Conservation (phyloP, 1,140 invertebrate genomes). For the Latrodectus geometricus region DNA sequence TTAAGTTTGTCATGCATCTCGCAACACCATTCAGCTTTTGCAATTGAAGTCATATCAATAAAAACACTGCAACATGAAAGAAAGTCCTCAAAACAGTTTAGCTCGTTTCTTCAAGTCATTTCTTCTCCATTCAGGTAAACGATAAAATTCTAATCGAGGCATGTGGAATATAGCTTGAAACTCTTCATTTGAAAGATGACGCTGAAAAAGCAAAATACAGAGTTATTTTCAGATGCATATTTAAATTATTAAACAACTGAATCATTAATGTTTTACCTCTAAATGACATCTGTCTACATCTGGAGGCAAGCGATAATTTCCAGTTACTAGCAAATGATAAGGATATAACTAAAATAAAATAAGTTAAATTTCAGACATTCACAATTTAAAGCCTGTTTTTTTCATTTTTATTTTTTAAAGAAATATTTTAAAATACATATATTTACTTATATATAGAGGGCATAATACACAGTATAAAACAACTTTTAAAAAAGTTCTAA, state of each 20-base stretch:
- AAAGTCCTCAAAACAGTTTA: conserved; percentile 81
- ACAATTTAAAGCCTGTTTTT: too few species aligned
- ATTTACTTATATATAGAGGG: too few species aligned
- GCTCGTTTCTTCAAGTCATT: conserved; percentile 94
- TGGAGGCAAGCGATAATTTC: conserved; percentile 94
- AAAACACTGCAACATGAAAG: too few species aligned
- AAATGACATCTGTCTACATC: conserved; percentile 97
- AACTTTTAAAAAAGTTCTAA: too few species aligned
- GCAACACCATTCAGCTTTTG: neutral
- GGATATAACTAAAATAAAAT: conserved; percentile 75
- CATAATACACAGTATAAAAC: too few species aligned
- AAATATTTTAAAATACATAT: too few species aligned
- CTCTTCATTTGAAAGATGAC: conserved; percentile 94
- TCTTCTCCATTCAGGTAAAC: conserved; percentile 95
- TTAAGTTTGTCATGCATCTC: neutral
- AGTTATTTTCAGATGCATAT: neutral
- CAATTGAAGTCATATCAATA: too few species aligned
- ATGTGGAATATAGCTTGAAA: conserved; percentile 95
- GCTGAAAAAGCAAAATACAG: conserved; percentile 73
- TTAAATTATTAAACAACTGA: conserved; percentile 60
- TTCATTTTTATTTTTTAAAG: too few species aligned
- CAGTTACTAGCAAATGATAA: conserved; percentile 94
- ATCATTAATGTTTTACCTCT: conserved; percentile 77
- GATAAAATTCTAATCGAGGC: conserved; percentile 91
- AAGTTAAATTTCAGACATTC: too few species aligned